Conservation (phyloP, 2,797 vertebrate genomes). For the Takifugu ocellatus region DNA sequence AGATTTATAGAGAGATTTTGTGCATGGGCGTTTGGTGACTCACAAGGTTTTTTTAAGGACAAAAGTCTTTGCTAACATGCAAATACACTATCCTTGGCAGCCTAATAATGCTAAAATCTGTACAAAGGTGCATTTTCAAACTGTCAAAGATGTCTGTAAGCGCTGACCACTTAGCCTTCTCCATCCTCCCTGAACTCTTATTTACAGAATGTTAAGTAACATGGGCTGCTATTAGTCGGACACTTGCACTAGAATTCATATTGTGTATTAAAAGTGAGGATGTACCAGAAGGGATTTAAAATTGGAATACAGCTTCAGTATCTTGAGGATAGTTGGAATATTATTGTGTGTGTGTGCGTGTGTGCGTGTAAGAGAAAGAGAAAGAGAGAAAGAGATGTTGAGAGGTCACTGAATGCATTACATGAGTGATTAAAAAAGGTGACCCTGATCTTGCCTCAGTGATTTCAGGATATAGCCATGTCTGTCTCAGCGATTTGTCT, state of each 20-base stretch:
- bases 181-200: conserved; percentile 4
- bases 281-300: no score
- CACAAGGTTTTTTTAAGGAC: neutral
- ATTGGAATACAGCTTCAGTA: no score
- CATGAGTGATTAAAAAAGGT: no score
- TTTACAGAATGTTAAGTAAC: conserved; percentile 13
- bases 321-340: no score
- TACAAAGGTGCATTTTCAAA: conserved; percentile 17
- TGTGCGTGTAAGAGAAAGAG: no score
- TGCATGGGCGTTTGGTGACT: conserved; percentile 10
- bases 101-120: conserved; percentile 8
- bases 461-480: no score
- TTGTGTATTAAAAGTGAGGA: neutral
- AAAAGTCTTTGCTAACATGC: conserved; percentile 11
- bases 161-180: conserved; percentile 26
- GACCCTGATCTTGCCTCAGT: no score
- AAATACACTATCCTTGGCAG: conserved; percentile 11
- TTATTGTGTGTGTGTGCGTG: no score
- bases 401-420: no score
- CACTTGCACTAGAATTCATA: conserved; percentile 12
- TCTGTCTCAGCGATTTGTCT: no score
- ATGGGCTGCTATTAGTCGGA: neutral
- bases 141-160: conserved; percentile 31
- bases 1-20: conserved; percentile 15
- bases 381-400: no score